phyloP scores from a whole-genome alignment of 1,140 invertebrate species.

The Lordiphosa collinella region DNA sequence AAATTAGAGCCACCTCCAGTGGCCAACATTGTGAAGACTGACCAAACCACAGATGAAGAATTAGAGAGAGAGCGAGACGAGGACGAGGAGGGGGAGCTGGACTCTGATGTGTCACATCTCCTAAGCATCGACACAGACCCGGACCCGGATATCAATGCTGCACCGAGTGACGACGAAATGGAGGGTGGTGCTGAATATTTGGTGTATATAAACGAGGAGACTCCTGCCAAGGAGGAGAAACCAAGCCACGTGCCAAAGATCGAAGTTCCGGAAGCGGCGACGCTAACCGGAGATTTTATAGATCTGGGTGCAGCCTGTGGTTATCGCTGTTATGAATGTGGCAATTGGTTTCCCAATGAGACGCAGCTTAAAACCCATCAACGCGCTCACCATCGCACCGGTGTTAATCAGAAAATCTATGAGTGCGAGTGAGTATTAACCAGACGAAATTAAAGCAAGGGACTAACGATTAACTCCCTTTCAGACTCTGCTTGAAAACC shows the following conservation, averaged over 20 bases:
- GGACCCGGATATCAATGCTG: not conserved
- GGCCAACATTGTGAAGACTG: not conserved
- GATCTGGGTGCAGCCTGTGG: conserved; percentile 32
- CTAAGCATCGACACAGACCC: not conserved
- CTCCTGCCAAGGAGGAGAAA: too few relatives aligned
- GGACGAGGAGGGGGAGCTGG: not conserved
- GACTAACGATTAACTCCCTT: not conserved
- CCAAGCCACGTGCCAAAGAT: not conserved
- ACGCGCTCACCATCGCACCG: too few relatives aligned
- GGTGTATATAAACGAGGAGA: too few relatives aligned
- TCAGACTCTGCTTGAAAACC: conserved; percentile 54
- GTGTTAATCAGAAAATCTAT: too few relatives aligned
- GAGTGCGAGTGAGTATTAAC: conserved; percentile 56
- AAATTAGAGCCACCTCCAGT: not conserved
- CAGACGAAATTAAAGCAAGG: not conserved
- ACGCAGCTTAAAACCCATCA: conserved; percentile 9
- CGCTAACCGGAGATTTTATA: not conserved
- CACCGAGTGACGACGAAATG: not conserved
- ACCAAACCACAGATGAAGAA: not conserved
- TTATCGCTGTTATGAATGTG: conserved; percentile 28
- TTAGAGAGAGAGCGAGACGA: not conserved
- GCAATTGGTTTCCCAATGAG: conserved; percentile 36
- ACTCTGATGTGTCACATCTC: not conserved
- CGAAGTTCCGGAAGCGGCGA: not conserved
- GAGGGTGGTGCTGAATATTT: too few relatives aligned